Conservation (phyloP, 2,888 invertebrate species). For the Euplexia lucipara region DNA sequence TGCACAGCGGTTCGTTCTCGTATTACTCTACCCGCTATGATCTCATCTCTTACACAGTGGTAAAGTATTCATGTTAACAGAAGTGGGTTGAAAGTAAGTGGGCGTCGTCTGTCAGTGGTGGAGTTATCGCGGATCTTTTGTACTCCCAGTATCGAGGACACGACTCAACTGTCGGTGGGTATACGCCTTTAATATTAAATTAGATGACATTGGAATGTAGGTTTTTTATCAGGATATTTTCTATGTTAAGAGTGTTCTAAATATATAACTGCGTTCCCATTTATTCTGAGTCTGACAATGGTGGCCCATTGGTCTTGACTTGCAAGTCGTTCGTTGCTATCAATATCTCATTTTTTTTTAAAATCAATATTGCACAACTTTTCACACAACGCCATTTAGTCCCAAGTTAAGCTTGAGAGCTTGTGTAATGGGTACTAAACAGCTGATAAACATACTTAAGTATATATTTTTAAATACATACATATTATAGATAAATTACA, state of each 20-base stretch:
- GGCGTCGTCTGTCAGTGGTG: constrained; percentile 49
- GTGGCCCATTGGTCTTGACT: no score
- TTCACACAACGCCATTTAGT: no score
- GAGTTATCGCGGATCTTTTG: constrained; percentile 56
- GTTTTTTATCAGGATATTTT: neutral
- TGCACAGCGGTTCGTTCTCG: neutral
- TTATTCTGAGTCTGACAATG: no score
- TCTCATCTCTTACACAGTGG: constrained; percentile 6
- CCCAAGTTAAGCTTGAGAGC: no score
- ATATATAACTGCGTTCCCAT: neutral
- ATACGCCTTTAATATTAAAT: constrained; percentile 38
- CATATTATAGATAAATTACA: no score
- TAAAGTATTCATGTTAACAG: constrained; percentile 35
- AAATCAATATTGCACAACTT: no score
- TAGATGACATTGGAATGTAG: constrained; percentile 11
- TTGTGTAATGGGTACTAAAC: no score
- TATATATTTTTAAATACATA: no score
- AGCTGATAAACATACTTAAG: no score
- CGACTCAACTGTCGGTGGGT: constrained; percentile 11
- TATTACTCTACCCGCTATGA: constrained; percentile 1
- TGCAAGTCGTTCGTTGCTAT: no score
- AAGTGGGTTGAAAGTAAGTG: constrained; percentile 53
- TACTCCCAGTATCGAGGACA: constrained; percentile 31
- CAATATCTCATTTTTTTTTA: no score
- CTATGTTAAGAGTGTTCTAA: neutral